phyloP scores from a whole-genome alignment of 2,888 invertebrate genomes.

The Pseudeuparius sepicola region DNA sequence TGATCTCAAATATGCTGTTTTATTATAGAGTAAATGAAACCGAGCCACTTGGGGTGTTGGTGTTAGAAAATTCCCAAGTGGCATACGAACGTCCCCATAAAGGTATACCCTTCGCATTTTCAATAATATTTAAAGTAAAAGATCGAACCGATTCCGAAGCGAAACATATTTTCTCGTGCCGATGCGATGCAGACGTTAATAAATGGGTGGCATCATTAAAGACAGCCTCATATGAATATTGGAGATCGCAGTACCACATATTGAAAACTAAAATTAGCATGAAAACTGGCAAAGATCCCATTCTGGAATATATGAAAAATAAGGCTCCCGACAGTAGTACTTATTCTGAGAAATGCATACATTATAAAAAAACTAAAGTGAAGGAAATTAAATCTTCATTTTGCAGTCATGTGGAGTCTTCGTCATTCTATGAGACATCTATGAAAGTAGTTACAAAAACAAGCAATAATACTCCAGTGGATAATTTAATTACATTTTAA shows the following conservation, averaged over 20 bases:
- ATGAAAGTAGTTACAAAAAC: constrained; percentile 20
- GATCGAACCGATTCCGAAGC: constrained; percentile 43
- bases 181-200: constrained; percentile 58
- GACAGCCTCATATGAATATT: constrained; percentile 61
- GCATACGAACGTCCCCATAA: constrained; percentile 55
- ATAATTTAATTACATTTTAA: constrained; percentile 28
- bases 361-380: constrained; percentile 26
- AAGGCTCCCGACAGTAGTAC: constrained; percentile 21
- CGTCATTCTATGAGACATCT: constrained; percentile 24
- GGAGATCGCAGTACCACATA: constrained; percentile 51
- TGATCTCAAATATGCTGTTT: constrained; percentile 64
- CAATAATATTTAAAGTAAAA: constrained; percentile 51
- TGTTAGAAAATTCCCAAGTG: constrained; percentile 63
- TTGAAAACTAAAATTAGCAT: constrained; percentile 57
- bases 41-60: constrained; percentile 61
- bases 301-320: constrained; percentile 33
- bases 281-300: constrained; percentile 53
- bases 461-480: constrained; percentile 22
- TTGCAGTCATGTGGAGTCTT: constrained; percentile 31
- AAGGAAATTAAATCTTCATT: constrained; percentile 33
- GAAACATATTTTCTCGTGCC: constrained; percentile 59
- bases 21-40: constrained; percentile 61
- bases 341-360: constrained; percentile 24
- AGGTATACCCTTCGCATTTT: constrained; percentile 64
- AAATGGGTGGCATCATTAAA: constrained; percentile 61